Conservation (phyloP, 2,797 vertebrate species). For the Mormyrus hasselquistii region DNA sequence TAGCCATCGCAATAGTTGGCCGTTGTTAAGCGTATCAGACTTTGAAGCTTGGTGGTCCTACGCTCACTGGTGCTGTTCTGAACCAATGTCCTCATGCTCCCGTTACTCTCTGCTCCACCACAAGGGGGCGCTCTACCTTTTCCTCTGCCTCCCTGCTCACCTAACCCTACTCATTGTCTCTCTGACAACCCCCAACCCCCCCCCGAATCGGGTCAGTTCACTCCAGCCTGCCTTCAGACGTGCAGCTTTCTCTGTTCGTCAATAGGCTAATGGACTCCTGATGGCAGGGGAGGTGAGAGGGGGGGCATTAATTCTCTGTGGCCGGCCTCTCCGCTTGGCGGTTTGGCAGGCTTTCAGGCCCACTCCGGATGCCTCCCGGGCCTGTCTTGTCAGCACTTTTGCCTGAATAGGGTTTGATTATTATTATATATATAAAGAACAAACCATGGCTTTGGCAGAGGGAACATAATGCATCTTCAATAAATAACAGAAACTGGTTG, state of each 20-base stretch:
- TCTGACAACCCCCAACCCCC: conserved; percentile 14
- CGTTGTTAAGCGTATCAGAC: not conserved
- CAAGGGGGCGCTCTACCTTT: not conserved
- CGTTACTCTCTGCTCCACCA: not conserved
- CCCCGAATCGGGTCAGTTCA: not conserved
- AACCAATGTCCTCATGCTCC: not conserved
- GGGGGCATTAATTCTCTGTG: conserved; percentile 40
- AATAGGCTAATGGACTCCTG: conserved; percentile 54
- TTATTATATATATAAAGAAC: not conserved
- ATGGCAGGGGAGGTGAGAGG: conserved; percentile 40
- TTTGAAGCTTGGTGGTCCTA: not conserved
- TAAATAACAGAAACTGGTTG: conserved; percentile 15
- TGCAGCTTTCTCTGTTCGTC: conserved; percentile 22
- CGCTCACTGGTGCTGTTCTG: not conserved
- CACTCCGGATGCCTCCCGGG: conserved; percentile 40
- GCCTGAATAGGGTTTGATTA: conserved; percentile 42
- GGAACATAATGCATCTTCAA: not conserved
- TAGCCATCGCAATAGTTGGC: not conserved
- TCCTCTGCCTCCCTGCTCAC: not conserved
- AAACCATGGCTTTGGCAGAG: not conserved
- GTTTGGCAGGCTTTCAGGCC: conserved; percentile 43
- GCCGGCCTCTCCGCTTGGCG: conserved; percentile 12
- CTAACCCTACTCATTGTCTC: not conserved
- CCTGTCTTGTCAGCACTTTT: conserved; percentile 58
- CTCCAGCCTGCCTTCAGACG: not conserved